Base-by-base conservation (phyloP, 2,113 vertebrate species). In the Ictalurus punctatus region DNA sequence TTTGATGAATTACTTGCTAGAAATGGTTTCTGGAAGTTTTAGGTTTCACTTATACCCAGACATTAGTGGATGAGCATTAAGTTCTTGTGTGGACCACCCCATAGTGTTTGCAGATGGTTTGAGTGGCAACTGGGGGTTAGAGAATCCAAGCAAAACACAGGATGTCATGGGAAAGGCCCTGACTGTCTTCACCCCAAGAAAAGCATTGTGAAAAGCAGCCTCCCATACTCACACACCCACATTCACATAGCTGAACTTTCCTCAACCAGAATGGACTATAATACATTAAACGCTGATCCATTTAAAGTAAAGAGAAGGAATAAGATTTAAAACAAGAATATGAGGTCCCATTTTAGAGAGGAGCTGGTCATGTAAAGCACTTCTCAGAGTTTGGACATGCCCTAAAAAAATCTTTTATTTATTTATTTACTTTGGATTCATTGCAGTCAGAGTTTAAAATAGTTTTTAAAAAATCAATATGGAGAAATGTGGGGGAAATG, bases 241-340 rank as follows among this genome's bases (percentile, higher is more conserved):
- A 63, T 9, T 27, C 63, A 54, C 82, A 67, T 71, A 88, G 71
- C 79, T 30, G 23, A 63, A 37, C 25, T 88, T 86, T 90, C 86
- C 71, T 90, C 10, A 37, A 37, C 19, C 82, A 65, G 58, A 86
- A 54, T 56, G 23, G 30, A 40, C 80, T 52, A 48, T 23, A 58
- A 88, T 89, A 56, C 27, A 59, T 87, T 85, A 80, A 80, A 84
- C 76, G 5, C 56, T 17, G 40, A 69, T 91, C 92, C 84, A 40
- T 65, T 52, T 87, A 87, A 92, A 90, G 92, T 88, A 87, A 27
- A 44, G 23, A 63, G 90, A 83, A 88, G 90, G 92, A 93, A 73
- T 89, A 89, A 92, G 92, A 48, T 91, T 91, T 92, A 87, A 90
- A 88, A 90, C 81, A 84, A 81, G 92, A 88, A 48, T 76, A 83